Conservation (phyloP, 2,888 invertebrate genomes). For the Drosophila niveifrons region DNA sequence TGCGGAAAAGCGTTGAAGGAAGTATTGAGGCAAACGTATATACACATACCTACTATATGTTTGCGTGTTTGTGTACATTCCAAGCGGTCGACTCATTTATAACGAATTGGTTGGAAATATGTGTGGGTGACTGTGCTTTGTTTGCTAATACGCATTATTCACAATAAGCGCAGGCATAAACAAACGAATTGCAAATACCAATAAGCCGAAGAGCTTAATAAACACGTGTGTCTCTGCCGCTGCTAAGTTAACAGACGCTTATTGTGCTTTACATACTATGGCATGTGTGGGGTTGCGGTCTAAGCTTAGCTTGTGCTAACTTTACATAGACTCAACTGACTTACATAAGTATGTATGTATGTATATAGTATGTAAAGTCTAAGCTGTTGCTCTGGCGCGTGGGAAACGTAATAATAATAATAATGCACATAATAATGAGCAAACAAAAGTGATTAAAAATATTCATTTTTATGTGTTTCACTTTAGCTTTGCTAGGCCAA, state of each 20-base stretch:
- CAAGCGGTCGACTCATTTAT: conserved; percentile 18
- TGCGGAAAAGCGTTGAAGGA: conserved; percentile 69
- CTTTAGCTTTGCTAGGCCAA: conserved; percentile 2
- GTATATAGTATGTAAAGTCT: neutral
- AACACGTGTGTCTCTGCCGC: conserved; percentile 25
- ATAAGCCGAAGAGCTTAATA: conserved; percentile 46
- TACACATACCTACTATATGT: conserved; percentile 11
- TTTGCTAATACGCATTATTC: conserved; percentile 48
- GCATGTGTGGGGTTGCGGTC: neutral
- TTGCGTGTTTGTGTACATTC: neutral
- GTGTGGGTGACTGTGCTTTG: conserved; percentile 22
- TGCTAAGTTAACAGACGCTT: conserved; percentile 2
- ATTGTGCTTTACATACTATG: neutral
- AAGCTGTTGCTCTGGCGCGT: neutral
- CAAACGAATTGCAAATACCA: conserved; percentile 54
- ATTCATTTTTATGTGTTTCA: neutral
- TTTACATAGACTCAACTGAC: neutral
- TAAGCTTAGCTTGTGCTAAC: neutral
- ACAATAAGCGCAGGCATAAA: conserved; percentile 32
- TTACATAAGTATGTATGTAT: neutral
- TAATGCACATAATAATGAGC: neutral
- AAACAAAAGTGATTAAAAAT: conserved; percentile 4
- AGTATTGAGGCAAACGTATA: conserved; percentile 50
- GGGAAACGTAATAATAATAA: neutral
- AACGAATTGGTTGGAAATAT: conserved; percentile 25